Percentiles rank a stretch among this genome's conserved stretches.
Evolutionary conservation across 2,888 invertebrate genomes (phyloP).

Genomic region (Monoplex corrugatus): DNA sequence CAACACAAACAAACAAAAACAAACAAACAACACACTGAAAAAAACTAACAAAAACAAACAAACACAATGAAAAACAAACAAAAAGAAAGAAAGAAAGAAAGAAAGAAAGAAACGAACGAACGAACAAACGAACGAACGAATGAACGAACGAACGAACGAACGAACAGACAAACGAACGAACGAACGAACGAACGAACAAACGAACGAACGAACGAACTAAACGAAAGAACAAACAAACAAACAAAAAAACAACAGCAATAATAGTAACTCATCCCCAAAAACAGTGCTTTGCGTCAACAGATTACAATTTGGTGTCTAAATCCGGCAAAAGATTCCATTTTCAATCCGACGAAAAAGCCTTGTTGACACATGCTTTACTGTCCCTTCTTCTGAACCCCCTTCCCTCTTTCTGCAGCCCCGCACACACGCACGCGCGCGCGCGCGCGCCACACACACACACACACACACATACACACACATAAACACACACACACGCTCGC

Average conservation of each 20-base stretch:
- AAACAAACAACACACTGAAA: too few species aligned
- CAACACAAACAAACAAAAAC: too few species aligned
- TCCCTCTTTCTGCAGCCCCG: neutral
- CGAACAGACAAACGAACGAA: neutral
- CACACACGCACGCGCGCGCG: neutral
- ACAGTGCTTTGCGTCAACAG: too few species aligned
- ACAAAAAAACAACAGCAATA: neutral
- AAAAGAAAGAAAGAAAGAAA: too few species aligned
- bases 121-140: neutral
- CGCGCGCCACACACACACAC: conserved; percentile 8
- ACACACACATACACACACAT: neutral
- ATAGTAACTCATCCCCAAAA: neutral
- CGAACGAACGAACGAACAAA: neutral
- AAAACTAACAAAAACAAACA: too few species aligned
- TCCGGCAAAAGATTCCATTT: too few species aligned
- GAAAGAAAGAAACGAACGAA: too few species aligned
- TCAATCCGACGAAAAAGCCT: too few species aligned
- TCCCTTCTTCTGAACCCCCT: too few species aligned
- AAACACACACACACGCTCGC: neutral
- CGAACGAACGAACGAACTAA: neutral
- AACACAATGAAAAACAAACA: too few species aligned
- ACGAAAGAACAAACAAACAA: neutral
- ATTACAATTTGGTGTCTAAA: too few species aligned
- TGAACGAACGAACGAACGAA: neutral
- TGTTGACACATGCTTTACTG: neutral